Base-by-base conservation (phyloP, 2,888 invertebrate genomes). In the Drepana falcataria region DNA sequence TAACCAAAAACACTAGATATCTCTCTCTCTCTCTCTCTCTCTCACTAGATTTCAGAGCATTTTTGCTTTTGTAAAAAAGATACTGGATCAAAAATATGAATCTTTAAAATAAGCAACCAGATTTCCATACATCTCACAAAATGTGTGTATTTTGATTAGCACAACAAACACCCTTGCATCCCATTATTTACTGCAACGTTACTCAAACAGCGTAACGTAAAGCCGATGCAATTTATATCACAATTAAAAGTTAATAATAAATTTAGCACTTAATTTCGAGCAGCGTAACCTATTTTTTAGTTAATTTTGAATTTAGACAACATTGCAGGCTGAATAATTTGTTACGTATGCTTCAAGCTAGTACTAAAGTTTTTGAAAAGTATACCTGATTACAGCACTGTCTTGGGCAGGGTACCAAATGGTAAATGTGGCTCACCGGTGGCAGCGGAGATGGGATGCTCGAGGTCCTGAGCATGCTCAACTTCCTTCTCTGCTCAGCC, bases 341-440 rank as follows among this genome's bases (percentile, higher is more conserved):
- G 41, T 41, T 41, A 41, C 41, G 41, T 7, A 41, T 41, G 44
- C 44, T 44, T 44, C 44, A 44, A 44, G 44, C 44, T 44, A 37
- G 37, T 44, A 55, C 37, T 48, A 37, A 48, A 34, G 48, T 53
- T 37, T 35, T 7, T 35, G 37, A 9, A 53, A 65, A 71, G 63
- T 73, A 74, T 91, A 91, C 91, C 91, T 91, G 89, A 67, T 80
- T 73, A 80, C 91, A 91, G 87, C 91, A 91, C 72, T 87, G 82
- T 85, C 89, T 86, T 69, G 91, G 91, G 85, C 91, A 91, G 85
- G 83, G 85, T 77, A 91, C 90, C 87, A 85, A 83, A 85, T 91
- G 91, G 91, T 89, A 91, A 87, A 91, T 91, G 87, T 91, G 87
- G 88, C 91, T 91, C 90, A 91, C 91, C 87, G 90, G 87, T 54